phyloP scores from a whole-genome alignment of 2,797 vertebrate genomes.

The Eptatretus atami region DNA sequence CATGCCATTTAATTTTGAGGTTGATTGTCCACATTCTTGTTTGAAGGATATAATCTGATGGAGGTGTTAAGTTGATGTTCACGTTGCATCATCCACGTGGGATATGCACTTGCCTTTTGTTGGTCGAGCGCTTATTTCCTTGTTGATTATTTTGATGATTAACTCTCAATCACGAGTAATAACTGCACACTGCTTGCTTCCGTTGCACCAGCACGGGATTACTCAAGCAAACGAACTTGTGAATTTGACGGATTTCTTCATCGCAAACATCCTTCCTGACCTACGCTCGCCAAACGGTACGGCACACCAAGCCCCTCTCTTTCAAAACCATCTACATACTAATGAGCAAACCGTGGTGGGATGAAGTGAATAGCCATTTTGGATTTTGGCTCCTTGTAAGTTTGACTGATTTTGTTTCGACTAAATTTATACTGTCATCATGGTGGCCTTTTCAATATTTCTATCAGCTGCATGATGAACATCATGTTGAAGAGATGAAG shows the following conservation, averaged over 20 bases:
- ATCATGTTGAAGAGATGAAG: too few species aligned
- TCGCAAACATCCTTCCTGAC: conserved; percentile 72
- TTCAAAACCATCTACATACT: neutral
- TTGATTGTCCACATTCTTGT: too few species aligned
- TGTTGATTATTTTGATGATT: neutral
- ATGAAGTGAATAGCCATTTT: too few species aligned
- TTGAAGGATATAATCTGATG: too few species aligned
- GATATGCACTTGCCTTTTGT: too few species aligned
- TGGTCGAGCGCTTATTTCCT: neutral
- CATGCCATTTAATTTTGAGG: too few species aligned
- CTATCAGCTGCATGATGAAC: too few species aligned
- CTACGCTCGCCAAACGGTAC: conserved; percentile 61
- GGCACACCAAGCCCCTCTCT: conserved; percentile 8
- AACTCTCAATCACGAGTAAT: neutral
- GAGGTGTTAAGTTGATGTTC: neutral
- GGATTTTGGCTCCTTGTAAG: too few species aligned
- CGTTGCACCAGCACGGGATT: conserved; percentile 48
- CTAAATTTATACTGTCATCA: too few species aligned
- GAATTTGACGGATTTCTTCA: conserved; percentile 75
- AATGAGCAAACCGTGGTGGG: too few species aligned
- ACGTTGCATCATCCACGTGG: neutral
- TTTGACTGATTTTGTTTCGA: too few species aligned
- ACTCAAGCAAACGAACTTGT: conserved; percentile 95
- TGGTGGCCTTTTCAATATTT: too few species aligned
- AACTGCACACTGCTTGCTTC: conserved; percentile 8